Conservation (phyloP, 2,888 invertebrate genomes). For the Drosophila gaucha region DNA sequence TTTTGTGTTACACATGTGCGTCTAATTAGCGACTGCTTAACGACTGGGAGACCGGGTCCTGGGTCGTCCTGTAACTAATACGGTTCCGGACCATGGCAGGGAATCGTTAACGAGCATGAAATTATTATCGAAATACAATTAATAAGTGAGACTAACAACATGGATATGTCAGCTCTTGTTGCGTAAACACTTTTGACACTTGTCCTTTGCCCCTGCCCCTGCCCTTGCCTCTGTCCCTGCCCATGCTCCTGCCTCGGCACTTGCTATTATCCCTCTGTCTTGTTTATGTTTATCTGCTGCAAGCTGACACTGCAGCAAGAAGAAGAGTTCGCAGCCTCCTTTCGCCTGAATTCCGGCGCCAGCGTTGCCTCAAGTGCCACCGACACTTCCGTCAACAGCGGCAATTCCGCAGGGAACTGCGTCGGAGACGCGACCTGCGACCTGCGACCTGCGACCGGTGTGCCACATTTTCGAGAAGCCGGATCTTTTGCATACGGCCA, state of each 20-base stretch:
- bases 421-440: slow-evolving; percentile 9
- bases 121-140: slow-evolving; percentile 81
- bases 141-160: slow-evolving; percentile 58
- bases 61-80: slow-evolving; percentile 51
- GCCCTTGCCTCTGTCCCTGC: not conserved
- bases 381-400: slow-evolving; percentile 61
- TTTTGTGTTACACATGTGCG: slow-evolving; percentile 82
- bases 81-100: slow-evolving; percentile 31
- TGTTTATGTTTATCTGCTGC: slow-evolving; percentile 18
- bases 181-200: slow-evolving; percentile 66
- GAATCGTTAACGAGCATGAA: slow-evolving; percentile 80
- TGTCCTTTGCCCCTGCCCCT: slow-evolving; percentile 48
- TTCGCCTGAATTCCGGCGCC: slow-evolving; percentile 75
- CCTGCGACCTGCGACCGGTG: slow-evolving; percentile 25
- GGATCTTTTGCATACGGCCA: slow-evolving; percentile 50
- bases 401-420: slow-evolving; percentile 30
- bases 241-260: slow-evolving; percentile 2
- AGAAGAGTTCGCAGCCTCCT: slow-evolving; percentile 32
- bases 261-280: not conserved
- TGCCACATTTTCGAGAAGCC: slow-evolving; percentile 20
- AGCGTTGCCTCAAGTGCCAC: slow-evolving; percentile 55
- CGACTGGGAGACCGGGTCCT: slow-evolving; percentile 38
- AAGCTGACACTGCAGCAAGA: slow-evolving; percentile 49
- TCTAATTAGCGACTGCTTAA: slow-evolving; percentile 82
- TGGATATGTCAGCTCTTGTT: slow-evolving; percentile 53